Evolutionary conservation across 2,113 vertebrate species (phyloP).

Genomic region (Neogobius melanostomus): DNA sequence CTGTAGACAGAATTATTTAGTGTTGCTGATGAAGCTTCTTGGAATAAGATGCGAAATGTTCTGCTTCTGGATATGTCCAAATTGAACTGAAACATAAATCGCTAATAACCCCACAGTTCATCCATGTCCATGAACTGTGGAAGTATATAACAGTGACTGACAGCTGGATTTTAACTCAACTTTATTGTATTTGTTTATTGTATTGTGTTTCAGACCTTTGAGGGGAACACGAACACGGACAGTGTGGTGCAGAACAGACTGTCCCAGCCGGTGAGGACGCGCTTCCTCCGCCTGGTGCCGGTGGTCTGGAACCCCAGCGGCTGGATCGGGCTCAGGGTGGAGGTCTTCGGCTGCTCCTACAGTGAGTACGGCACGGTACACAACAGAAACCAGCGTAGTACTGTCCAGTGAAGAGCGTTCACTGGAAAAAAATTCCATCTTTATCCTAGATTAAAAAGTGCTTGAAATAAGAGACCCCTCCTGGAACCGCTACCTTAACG

Average conservation of each 20-base stretch:
- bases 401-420: neutral
- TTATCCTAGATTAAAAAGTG: no score
- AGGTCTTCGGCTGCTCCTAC: constrained; percentile 87
- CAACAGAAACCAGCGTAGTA: neutral
- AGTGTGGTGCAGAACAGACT: constrained; percentile 85
- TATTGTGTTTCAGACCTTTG: constrained; percentile 75
- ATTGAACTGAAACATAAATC: no score
- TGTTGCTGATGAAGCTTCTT: no score
- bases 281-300: constrained; percentile 86
- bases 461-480: no score
- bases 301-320: constrained; percentile 82
- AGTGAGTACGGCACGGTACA: constrained; percentile 79
- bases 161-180: neutral
- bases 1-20: no score
- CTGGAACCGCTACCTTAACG: no score
- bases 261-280: constrained; percentile 81
- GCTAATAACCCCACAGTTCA: no score
- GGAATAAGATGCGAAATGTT: no score
- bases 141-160: no score
- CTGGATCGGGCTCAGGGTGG: constrained; percentile 83
- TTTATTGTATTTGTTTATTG: neutral
- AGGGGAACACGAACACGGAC: constrained; percentile 86
- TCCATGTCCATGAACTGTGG: no score
- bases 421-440: no score
- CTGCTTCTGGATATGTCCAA: no score